A percentile compares a stretch with the other conserved stretches of the same genome.
phyloP scores from a whole-genome alignment of 2,888 invertebrate species.

The Alloscopus bannaensis region DNA sequence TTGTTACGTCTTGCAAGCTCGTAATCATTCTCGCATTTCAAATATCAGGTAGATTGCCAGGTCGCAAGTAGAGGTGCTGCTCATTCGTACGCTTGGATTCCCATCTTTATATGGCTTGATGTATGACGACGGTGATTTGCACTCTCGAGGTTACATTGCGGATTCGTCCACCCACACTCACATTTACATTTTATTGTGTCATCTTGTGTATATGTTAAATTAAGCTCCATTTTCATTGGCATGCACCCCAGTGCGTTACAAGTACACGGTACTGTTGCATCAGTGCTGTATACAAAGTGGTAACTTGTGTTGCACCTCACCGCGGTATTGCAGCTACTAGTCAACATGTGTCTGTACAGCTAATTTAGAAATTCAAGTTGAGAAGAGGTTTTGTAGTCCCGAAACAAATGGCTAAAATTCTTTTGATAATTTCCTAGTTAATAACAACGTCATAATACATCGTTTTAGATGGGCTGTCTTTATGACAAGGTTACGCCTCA shows the following conservation, averaged over 20 bases:
- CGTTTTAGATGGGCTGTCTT: background rate
- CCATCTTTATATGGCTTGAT: background rate
- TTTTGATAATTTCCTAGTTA: background rate
- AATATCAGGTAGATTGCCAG: too few relatives aligned
- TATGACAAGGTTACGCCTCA: background rate
- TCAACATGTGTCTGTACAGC: background rate
- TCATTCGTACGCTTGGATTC: too few relatives aligned
- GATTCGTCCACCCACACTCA: constrained; percentile 53
- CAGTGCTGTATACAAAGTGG: constrained; percentile 7
- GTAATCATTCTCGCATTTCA: too few relatives aligned
- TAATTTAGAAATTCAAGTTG: background rate
- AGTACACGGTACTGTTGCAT: background rate
- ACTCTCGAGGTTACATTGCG: constrained; percentile 57
- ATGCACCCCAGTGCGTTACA: constrained; percentile 31
- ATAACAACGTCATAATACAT: background rate
- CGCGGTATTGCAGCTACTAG: background rate
- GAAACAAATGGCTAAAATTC: background rate
- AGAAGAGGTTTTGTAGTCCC: background rate
- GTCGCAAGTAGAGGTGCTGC: too few relatives aligned
- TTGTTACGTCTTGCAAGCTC: too few relatives aligned
- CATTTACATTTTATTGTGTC: constrained; percentile 52
- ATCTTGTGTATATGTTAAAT: constrained; percentile 52
- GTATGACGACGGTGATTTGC: background rate
- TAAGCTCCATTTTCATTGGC: constrained; percentile 46
- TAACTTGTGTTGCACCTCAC: constrained; percentile 1